phyloP scores from a whole-genome alignment of 92 coral and sea anemone genomes.

The Muricea muricata region DNA sequence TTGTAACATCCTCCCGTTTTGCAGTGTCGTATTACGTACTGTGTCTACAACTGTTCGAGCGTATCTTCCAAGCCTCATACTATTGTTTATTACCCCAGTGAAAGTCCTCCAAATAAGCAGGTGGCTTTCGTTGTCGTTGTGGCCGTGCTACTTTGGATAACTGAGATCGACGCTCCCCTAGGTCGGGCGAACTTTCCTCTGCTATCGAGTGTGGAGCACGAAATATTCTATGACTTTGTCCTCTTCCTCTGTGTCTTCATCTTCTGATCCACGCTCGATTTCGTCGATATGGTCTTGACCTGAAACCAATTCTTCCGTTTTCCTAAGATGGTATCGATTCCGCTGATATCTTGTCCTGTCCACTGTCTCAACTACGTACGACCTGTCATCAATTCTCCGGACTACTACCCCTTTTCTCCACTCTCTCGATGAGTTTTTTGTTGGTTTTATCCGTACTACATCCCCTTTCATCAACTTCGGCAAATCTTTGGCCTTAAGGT shows the following conservation, averaged over 20 bases:
- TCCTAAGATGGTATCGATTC: background rate
- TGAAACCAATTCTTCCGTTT: background rate
- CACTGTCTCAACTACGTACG: background rate
- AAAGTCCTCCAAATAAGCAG: background rate
- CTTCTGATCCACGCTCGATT: background rate
- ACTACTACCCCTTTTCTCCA: background rate
- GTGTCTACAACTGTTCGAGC: background rate
- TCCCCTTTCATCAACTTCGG: conserved; percentile 9
- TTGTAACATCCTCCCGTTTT: background rate
- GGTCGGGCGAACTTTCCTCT: background rate
- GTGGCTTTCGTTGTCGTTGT: background rate
- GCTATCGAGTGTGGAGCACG: background rate
- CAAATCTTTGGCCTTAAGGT: conserved; percentile 11
- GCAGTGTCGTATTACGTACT: background rate
- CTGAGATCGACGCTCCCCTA: background rate
- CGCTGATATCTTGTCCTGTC: background rate
- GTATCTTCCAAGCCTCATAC: background rate
- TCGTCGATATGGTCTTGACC: background rate
- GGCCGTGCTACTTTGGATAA: background rate
- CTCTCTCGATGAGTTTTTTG: background rate
- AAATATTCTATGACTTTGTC: background rate
- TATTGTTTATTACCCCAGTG: background rate
- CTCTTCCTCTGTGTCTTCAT: background rate
- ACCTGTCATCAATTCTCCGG: background rate
- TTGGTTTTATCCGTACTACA: background rate